A percentile compares a stretch with the other conserved stretches of the same genome.
phyloP scores from a whole-genome alignment of 2,113 vertebrate species.

The Cercocebus atys region DNA sequence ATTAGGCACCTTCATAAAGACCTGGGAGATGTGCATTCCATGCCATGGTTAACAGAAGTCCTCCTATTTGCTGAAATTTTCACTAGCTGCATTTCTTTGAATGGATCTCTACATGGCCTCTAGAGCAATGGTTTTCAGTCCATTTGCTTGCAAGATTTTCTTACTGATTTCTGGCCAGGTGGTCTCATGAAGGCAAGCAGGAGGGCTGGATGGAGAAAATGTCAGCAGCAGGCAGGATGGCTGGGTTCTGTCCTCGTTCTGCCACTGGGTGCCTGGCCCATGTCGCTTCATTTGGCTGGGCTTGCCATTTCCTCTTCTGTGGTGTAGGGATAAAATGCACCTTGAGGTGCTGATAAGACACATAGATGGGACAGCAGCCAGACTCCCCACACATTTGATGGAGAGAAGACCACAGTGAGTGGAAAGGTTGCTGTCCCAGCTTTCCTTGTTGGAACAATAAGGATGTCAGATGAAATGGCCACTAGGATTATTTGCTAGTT shows the following conservation, averaged over 20 bases:
- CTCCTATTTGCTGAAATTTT: neutral
- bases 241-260: neutral
- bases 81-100: neutral
- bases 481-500: no score
- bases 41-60: neutral
- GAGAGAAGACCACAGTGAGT: rapidly evolving
- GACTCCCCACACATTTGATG: no score
- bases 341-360: neutral
- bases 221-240: rapidly evolving
- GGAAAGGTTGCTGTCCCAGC: neutral
- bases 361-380: rapidly evolving
- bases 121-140: neutral
- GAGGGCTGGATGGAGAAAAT: neutral
- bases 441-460: neutral
- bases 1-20: rapidly evolving
- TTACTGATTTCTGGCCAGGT: neutral
- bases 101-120: rapidly evolving
- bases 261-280: neutral
- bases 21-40: no score
- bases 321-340: rapidly evolving
- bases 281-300: no score
- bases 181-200: neutral
- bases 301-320: rapidly evolving
- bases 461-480: neutral
- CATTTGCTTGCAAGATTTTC: neutral